Conservation (phyloP, 2,888 invertebrate genomes). For the Branchipolynoe longqiensis region DNA sequence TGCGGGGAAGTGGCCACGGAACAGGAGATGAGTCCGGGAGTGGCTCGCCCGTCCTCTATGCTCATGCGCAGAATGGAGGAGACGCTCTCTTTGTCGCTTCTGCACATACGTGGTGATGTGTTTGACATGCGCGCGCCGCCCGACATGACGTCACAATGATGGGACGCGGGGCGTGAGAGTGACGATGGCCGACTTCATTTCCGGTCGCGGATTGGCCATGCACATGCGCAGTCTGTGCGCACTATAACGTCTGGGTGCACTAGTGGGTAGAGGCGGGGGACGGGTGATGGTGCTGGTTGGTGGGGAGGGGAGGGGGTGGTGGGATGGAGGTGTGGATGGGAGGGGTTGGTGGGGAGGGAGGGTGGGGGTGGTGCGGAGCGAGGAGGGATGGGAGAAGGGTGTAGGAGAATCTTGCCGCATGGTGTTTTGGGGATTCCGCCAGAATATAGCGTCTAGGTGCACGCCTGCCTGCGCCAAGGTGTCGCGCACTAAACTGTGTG, state of each 20-base stretch:
- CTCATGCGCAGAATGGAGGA: not conserved
- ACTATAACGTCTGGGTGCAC: not conserved
- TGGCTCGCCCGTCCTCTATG: not conserved
- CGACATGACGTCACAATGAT: slow-evolving; percentile 38
- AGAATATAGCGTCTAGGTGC: too few relatives aligned
- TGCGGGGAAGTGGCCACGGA: not conserved
- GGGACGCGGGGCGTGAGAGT: slow-evolving; percentile 2
- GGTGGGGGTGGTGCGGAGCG: not conserved
- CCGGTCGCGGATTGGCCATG: slow-evolving; percentile 33
- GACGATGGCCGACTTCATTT: slow-evolving; percentile 45
- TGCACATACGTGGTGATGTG: slow-evolving; percentile 25
- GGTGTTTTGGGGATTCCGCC: too few relatives aligned
- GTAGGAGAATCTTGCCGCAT: not conserved
- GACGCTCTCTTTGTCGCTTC: not conserved
- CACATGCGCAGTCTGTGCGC: not conserved
- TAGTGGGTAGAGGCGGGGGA: not conserved
- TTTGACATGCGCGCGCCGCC: slow-evolving; percentile 29
- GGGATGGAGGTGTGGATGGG: not conserved
- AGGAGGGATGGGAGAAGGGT: not conserved
- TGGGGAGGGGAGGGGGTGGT: not conserved
- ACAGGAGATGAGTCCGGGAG: slow-evolving; percentile 36
- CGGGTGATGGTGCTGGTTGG: not conserved
- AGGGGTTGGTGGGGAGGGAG: not conserved
- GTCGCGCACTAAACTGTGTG: too few relatives aligned
- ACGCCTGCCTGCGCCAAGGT: too few relatives aligned